These are phyloP conservation scores for Chlorospingus flavigularis DNA, from an alignment of 2,797 vertebrate species.

Conservation along the genomic window DNA sequence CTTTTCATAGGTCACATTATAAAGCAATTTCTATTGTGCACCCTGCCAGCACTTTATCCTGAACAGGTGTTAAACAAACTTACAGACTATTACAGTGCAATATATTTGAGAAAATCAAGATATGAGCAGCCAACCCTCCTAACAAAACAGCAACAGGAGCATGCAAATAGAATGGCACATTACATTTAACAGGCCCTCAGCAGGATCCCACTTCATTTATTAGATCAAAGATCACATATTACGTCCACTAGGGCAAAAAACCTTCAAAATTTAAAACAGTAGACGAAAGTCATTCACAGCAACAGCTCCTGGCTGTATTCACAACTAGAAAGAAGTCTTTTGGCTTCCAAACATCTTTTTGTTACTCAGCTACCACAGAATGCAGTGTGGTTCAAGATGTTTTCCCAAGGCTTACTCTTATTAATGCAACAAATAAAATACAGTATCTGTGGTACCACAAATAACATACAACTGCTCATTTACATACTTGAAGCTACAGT, in stretches of 20 bases:
- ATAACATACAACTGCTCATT: slow-evolving; percentile 9
- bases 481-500: not conserved
- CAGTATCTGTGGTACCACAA: slow-evolving; percentile 5
- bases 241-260: not conserved
- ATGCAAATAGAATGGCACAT: not conserved
- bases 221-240: not conserved
- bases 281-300: not conserved
- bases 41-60: slow-evolving; percentile 39
- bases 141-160: not conserved
- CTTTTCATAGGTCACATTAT: slow-evolving; percentile 24
- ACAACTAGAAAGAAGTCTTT: not conserved
- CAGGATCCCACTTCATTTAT: not conserved
- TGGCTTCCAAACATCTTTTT: not conserved
- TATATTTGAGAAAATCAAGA: not conserved
- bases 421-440: slow-evolving; percentile 47
- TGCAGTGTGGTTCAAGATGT: not conserved
- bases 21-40: not conserved
- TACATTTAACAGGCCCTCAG: not conserved
- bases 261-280: slow-evolving; percentile 8
- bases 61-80: slow-evolving; percentile 46
- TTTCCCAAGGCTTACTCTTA: slow-evolving; percentile 28
- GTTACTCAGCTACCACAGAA: slow-evolving; percentile 38
- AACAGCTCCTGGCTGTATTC: slow-evolving; percentile 14
- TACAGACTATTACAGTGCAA: not conserved
- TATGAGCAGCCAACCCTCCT: not conserved